A percentile compares a stretch with the other conserved stretches of the same genome.
Conservation (phyloP, 2,113 vertebrate species). For the Apteryx owenii region DNA sequence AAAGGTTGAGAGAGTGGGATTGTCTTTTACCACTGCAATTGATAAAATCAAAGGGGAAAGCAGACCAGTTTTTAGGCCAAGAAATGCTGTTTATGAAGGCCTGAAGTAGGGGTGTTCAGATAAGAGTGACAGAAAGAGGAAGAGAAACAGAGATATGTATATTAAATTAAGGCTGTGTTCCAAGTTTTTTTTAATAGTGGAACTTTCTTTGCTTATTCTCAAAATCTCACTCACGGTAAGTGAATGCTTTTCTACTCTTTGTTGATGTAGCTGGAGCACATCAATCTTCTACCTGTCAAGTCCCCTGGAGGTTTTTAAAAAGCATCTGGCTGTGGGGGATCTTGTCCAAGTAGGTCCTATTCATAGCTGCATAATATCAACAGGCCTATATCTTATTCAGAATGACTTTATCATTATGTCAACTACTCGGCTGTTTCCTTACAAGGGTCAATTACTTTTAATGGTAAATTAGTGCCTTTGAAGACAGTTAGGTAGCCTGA, state of each 20-base stretch:
- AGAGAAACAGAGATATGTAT: background rate
- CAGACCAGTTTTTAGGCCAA: background rate
- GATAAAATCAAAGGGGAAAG: background rate
- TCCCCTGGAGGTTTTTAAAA: background rate
- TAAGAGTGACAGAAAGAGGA: background rate
- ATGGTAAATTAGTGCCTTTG: background rate
- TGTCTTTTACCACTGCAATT: background rate
- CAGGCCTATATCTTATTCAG: background rate
- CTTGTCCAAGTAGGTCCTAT: background rate
- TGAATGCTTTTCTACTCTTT: accelerated
- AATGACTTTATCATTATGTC: background rate
- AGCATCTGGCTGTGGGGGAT: background rate
- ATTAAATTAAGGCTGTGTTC: background rate
- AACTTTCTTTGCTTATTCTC: background rate
- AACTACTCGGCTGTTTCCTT: background rate
- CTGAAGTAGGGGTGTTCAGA: background rate
- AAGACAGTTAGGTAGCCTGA: background rate
- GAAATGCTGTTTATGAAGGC: background rate
- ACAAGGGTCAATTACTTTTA: background rate
- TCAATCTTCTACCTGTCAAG: background rate
- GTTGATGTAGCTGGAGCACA: background rate
- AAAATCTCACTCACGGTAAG: background rate
- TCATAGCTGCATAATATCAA: background rate
- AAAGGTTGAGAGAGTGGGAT: background rate
- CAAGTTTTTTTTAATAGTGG: background rate